Evolutionary conservation across 2,113 vertebrate genomes (phyloP), one percentile per base, ranked within the genome.

Genomic region (Garra rufa): DNA sequence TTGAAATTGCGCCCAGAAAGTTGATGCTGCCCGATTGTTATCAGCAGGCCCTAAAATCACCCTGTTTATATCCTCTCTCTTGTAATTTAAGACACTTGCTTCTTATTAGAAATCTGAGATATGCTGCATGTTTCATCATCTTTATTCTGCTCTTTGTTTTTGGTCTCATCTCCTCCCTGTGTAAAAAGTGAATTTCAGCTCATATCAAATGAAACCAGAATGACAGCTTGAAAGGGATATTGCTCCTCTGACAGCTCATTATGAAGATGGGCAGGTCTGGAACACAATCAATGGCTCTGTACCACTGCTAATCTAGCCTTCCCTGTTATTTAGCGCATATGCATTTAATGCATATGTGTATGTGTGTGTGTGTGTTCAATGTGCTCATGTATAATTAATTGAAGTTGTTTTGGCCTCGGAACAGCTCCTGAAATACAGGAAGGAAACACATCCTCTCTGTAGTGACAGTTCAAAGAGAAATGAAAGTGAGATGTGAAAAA

Each of bases 1-100:
- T 94, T 95, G 95, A 97, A 96, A 96, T 90, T 57, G 91, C 93
- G 92, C 95, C 87, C 90, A 91, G 94, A 94, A 85, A 86, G 92
- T 90, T 89, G 91, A 93, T 85, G 86, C 91, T 88, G 83, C 88
- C 90, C 65, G 93, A 95, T 96, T 92, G 94, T 93, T 95, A 96
- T 97, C 95, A 91, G 90, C 48, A 19, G 86, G 82, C 92, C 92
- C 92, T 88, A 59, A 90, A 91, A 91, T 86, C 91, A 82, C 77
- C 91, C 92, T 91, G 91, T 91, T 92, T 92, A 88, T 91, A 92
- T 92, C 89, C 92, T 91, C 82, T 90, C 92, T 93, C 92, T 94
- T 93, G 94, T 95, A 94, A 96, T 95, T 94, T 92, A 92, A 94
- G 93, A 93, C 91, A 87, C 91, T 90, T 93, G 87, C 92, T 93